These are phyloP conservation scores for Rhinichthys klamathensis DNA, from an alignment of 2,113 vertebrate species.

Conservation along the genomic window DNA sequence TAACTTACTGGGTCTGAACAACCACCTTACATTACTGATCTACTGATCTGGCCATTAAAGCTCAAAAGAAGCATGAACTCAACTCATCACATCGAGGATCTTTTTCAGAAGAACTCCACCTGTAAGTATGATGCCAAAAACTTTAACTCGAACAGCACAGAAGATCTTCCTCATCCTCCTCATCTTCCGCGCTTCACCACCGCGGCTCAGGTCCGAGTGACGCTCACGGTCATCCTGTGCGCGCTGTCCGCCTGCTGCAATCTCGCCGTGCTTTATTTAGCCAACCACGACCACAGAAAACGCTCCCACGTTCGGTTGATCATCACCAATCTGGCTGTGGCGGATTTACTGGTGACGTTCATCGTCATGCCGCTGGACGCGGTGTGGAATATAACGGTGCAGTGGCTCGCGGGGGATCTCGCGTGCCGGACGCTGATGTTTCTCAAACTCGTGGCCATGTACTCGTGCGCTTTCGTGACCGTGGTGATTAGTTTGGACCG, in stretches of 20 bases:
- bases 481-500: constrained; percentile 87
- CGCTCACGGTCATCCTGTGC: constrained; percentile 80
- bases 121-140: neutral
- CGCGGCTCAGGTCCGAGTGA: constrained; percentile 81
- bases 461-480: constrained; percentile 84
- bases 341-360: constrained; percentile 84
- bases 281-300: constrained; percentile 68
- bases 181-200: constrained; percentile 83
- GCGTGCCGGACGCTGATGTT: constrained; percentile 86
- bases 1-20: no score
- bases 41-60: neutral
- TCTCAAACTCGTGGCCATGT: constrained; percentile 86
- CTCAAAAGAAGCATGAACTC: neutral
- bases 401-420: constrained; percentile 82
- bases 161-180: neutral
- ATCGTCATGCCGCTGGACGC: constrained; percentile 88
- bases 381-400: constrained; percentile 85
- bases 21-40: neutral
- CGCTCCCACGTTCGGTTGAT: constrained; percentile 82
- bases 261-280: constrained; percentile 76
- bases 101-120: neutral
- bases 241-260: constrained; percentile 78
- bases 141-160: neutral
- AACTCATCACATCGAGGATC: neutral
- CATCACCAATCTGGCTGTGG: constrained; percentile 81